These are phyloP conservation scores for Leptobrachium ailaonicum DNA, from an alignment of 2,113 vertebrate species.

Conservation along the genomic window DNA sequence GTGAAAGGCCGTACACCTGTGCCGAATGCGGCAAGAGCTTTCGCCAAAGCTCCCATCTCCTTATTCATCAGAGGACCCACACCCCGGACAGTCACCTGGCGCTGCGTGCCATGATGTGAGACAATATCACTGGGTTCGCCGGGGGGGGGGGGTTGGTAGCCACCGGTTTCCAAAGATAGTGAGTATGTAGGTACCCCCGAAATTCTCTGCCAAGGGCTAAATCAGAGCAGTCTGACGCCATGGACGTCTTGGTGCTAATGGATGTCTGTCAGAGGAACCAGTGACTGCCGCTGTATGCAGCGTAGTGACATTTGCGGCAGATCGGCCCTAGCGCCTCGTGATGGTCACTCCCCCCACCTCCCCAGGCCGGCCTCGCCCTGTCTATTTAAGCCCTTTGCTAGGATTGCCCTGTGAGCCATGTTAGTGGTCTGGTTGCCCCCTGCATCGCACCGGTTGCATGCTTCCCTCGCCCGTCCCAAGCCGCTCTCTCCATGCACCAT, in stretches of 20 bases:
- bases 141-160: background rate
- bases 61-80: conserved; percentile 48
- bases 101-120: conserved; percentile 42
- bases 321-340: background rate
- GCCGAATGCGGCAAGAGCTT: conserved; percentile 52
- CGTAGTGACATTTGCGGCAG: background rate
- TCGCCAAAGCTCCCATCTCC: conserved; percentile 47
- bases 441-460: conserved; percentile 28
- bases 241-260: conserved; percentile 26
- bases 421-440: background rate
- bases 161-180: conserved; percentile 39
- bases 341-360: background rate
- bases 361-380: background rate
- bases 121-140: background rate
- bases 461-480: background rate
- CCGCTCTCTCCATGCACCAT: background rate
- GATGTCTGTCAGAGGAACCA: background rate
- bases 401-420: background rate
- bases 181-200: background rate
- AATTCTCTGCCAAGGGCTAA: background rate
- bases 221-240: background rate
- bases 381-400: conserved; percentile 37
- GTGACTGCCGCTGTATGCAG: background rate
- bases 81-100: conserved; percentile 40
- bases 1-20: conserved; percentile 41